phyloP scores from a whole-genome alignment of 2,888 invertebrate species.

The Anthoptus insignis region DNA sequence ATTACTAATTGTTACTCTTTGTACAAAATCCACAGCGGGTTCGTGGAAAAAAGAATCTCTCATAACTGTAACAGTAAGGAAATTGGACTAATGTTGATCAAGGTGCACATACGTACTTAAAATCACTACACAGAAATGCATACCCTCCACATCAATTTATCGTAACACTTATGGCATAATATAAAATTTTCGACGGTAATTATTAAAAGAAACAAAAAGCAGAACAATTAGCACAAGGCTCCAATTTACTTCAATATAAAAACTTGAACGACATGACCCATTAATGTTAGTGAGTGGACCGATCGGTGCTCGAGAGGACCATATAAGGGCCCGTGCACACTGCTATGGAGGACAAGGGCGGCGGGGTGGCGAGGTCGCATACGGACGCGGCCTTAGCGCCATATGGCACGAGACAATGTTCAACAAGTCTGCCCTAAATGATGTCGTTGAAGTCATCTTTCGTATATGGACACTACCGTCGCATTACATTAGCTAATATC shows the following conservation, averaged over 20 bases:
- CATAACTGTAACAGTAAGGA: no score
- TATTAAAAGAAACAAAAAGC: background rate
- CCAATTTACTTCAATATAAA: background rate
- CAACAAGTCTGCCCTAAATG: background rate
- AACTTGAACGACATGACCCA: background rate
- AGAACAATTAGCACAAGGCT: background rate
- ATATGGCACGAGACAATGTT: conserved; percentile 43
- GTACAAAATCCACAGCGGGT: no score
- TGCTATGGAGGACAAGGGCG: conserved; percentile 53
- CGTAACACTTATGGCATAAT: background rate
- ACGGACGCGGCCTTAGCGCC: conserved; percentile 45
- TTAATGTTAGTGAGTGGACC: conserved; percentile 15
- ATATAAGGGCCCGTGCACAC: conserved; percentile 41
- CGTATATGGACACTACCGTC: background rate
- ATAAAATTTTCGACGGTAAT: background rate
- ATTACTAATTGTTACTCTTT: no score
- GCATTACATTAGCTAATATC: no score
- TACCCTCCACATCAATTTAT: no score
- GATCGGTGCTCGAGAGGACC: conserved; percentile 30
- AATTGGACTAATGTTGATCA: no score
- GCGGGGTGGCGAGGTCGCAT: conserved; percentile 44
- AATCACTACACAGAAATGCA: no score
- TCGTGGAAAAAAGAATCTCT: no score
- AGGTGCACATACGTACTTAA: no score
- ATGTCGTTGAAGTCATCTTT: background rate